Evolutionary conservation across 2,888 invertebrate genomes (phyloP), one percentile per base, ranked within the genome.

Genomic region (Drosophila multiciliata): DNA sequence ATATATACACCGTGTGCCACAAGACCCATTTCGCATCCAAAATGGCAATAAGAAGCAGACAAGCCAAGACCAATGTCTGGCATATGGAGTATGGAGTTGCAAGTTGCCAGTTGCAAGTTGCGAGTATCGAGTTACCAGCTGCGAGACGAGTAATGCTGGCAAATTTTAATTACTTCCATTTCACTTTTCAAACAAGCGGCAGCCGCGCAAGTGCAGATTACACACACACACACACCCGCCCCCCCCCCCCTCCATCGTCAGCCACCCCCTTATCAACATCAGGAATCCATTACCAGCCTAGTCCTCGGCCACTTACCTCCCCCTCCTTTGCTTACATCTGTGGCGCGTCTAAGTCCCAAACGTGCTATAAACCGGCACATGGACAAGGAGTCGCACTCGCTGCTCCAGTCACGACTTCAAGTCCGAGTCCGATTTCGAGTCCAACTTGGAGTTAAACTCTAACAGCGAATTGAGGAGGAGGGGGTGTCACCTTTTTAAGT

Each of bases 91-190:
- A 58, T 32, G 42, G 45, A 54, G 81, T 70, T 68, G 73, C 74
- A 38, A 64, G 67, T 84, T 68, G 73, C 74, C 33, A 64, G 67
- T 84, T 55, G 29, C 17, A 9, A 55, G 83, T 70, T 66, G 68
- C 75, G 33, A 62, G 62, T 83, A 26, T 26, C 23, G 17, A 78
- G 36, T 38, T 8, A 3, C 38, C 15, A 17, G 42, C 11, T n/a
- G 5, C 20, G 12, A 50, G 50, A 71, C 73, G 64, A 73, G 60
- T 73, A 83, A 66, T 78, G 81, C 67, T 75, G 83, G 78, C 81
- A 83, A 88, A 84, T 85, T 88, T 88, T 85, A 85, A 85, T 85
- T 85, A 85, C 85, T 89, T 83, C 61, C 85, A 87, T 88, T 85
- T 83, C 85, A 83, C 87, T 74, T 70, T 75, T 71, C 64, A 69